phyloP scores from a whole-genome alignment of 2,888 invertebrate species.

The Pyrochroa serraticornis region DNA sequence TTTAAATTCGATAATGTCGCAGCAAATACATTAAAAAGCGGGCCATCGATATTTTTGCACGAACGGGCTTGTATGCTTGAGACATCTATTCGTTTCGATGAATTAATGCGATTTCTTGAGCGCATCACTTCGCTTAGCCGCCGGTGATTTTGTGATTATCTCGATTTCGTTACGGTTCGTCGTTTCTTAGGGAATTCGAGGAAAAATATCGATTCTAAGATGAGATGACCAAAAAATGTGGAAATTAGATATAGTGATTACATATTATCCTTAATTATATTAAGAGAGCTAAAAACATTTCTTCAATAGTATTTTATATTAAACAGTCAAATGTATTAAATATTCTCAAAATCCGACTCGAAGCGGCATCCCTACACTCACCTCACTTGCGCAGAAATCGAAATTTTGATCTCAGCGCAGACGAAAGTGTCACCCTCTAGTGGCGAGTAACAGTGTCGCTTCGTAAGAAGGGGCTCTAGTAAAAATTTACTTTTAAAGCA shows the following conservation, averaged over 20 bases:
- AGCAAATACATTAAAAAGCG: slow-evolving; percentile 51
- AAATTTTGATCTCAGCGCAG: too few relatives aligned
- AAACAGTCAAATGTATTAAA: slow-evolving; percentile 50
- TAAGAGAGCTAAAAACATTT: slow-evolving; percentile 53
- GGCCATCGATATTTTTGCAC: slow-evolving; percentile 33
- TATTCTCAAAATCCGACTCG: slow-evolving; percentile 35
- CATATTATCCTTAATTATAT: slow-evolving; percentile 42
- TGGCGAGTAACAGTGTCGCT: too few relatives aligned
- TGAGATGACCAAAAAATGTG: slow-evolving; percentile 42
- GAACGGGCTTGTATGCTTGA: slow-evolving; percentile 13
- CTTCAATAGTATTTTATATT: slow-evolving; percentile 47
- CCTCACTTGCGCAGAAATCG: too few relatives aligned
- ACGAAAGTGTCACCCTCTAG: too few relatives aligned
- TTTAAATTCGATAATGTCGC: slow-evolving; percentile 55
- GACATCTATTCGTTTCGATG: slow-evolving; percentile 42
- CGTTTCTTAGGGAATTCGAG: slow-evolving; percentile 34
- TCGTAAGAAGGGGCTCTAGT: slow-evolving; percentile 25
- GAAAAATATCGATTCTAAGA: slow-evolving; percentile 41
- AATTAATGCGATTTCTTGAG: slow-evolving; percentile 20
- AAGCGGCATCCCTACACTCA: too few relatives aligned
- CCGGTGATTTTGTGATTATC: slow-evolving; percentile 31
- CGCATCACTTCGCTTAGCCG: slow-evolving; percentile 1
- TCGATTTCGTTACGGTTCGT: slow-evolving; percentile 12
- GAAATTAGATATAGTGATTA: slow-evolving; percentile 50
- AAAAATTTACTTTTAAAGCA: slow-evolving; percentile 40